A percentile compares a stretch with the other conserved stretches of the same genome.
phyloP scores from a whole-genome alignment of 2,113 vertebrate species.

The Chionomys nivalis region DNA sequence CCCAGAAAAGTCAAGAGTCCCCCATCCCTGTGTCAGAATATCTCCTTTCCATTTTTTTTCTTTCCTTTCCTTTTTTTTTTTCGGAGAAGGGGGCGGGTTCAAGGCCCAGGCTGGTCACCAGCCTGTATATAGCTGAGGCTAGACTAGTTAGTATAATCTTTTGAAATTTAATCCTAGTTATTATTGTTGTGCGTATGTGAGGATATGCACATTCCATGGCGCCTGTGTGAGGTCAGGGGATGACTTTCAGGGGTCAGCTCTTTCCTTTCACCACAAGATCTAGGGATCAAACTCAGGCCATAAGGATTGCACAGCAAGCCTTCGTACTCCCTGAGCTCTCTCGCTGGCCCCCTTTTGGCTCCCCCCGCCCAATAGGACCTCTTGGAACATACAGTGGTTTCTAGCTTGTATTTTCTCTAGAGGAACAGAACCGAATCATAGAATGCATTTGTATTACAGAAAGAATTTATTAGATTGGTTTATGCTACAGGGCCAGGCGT shows the following conservation, averaged over 20 bases:
- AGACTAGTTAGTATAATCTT: background rate
- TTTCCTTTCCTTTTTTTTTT: too few species aligned
- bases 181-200: background rate
- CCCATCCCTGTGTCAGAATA: too few species aligned
- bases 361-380: too few species aligned
- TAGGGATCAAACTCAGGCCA: too few species aligned
- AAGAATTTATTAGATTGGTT: background rate
- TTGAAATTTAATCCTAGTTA: background rate
- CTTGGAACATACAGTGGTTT: background rate
- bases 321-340: background rate
- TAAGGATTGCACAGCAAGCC: too few species aligned
- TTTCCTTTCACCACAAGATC: too few species aligned
- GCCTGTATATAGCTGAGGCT: background rate
- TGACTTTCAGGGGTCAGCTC: background rate
- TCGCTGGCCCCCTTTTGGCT: background rate
- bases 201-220: too few species aligned
- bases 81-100: too few species aligned
- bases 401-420: background rate
- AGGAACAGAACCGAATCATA: background rate
- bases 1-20: too few species aligned
- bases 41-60: too few species aligned
- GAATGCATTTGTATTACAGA: background rate
- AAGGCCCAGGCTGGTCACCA: background rate
- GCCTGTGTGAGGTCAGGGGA: background rate
- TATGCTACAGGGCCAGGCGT: background rate